Base-by-base conservation (phyloP, 1,140 invertebrate genomes). In the Mizuhopecten yessoensis region DNA sequence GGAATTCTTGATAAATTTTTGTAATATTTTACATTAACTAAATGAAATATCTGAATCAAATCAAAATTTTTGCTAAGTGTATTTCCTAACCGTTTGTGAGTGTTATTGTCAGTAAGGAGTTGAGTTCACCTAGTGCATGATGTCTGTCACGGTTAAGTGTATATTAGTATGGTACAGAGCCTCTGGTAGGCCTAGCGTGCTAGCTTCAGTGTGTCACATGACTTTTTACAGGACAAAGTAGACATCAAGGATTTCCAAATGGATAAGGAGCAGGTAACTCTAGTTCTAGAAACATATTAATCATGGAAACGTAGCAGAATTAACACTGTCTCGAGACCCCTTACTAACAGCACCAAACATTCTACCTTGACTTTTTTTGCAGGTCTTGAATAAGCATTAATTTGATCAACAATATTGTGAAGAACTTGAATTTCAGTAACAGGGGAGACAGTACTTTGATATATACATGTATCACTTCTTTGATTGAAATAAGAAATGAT, bases 241-340 rank as follows among this genome's bases (percentile, higher is more conserved):
- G 57, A 75, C 23, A n/a, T 75, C 57, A 75, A 75, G 57, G 57
- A 75, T 75, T 75, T 29, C 23, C 23, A 29, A 17, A 75, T 75
- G 57, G 57, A 75, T 75, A 75, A 75, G 57, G 57, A 75, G 57
- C 57, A 75, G 57, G 57, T 75, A 75, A 75, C 57, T 75, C 57
- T 75, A 75, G n/a, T 75, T 29, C 57, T 75, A 75, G 57, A 75
- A n/a, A n/a, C 2, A n/a, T 75, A 75, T 75, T 75, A 75, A 75
- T n/a, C 57, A 29, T 9, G 57, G 57, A 75, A 75, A 75, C 23
- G 57, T 75, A 75, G 57, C 42, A 45, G 42, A 39, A 39, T 39
- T 39, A 39, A 57, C 23, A 57, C 23, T 57, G 2, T 11, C 9
- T 57, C 45, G 7, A 29, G 57, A 75, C 23, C n/a, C 2, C 57